Evolutionary conservation across 2,797 vertebrate genomes (phyloP).

Genomic region (Eupleurogrammus muticus): DNA sequence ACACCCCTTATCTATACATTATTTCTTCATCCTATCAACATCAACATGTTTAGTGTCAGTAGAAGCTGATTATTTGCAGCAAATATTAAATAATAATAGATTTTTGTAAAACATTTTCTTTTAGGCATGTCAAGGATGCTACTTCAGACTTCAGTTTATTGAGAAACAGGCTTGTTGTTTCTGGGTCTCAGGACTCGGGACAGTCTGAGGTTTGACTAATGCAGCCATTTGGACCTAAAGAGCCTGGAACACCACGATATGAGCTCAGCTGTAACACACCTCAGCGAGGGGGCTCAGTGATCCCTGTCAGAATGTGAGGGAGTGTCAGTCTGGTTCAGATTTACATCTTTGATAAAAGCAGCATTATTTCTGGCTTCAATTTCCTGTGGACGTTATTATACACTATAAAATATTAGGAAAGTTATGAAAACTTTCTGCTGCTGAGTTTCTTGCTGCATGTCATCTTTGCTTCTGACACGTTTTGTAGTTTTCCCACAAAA

Average conservation of each 20-base stretch:
- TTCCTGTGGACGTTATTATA: slow-evolving; percentile 46
- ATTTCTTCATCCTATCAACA: not conserved
- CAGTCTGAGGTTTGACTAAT: not conserved
- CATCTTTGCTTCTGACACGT: slow-evolving; percentile 17
- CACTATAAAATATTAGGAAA: slow-evolving; percentile 21
- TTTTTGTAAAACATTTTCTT: no score
- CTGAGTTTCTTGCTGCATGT: not conserved
- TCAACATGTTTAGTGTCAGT: no score
- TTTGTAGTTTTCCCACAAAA: slow-evolving; percentile 7
- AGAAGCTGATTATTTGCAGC: not conserved
- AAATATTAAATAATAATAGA: no score
- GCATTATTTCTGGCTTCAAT: slow-evolving; percentile 56
- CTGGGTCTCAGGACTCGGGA: not conserved
- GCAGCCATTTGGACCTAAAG: not conserved
- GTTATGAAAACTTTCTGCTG: slow-evolving; percentile 37
- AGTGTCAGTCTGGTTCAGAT: slow-evolving; percentile 44
- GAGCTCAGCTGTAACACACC: slow-evolving; percentile 9
- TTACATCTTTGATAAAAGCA: slow-evolving; percentile 56
- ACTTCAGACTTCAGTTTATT: not conserved
- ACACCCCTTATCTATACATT: no score
- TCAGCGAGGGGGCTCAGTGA: slow-evolving; percentile 20
- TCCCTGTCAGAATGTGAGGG: slow-evolving; percentile 27
- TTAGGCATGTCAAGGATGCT: no score
- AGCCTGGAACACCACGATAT: not conserved
- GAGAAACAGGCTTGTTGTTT: not conserved